Percentiles rank a stretch among this genome's conserved stretches.
phyloP scores from a whole-genome alignment of 2,888 invertebrate genomes.

The Drosophila seclusa region DNA sequence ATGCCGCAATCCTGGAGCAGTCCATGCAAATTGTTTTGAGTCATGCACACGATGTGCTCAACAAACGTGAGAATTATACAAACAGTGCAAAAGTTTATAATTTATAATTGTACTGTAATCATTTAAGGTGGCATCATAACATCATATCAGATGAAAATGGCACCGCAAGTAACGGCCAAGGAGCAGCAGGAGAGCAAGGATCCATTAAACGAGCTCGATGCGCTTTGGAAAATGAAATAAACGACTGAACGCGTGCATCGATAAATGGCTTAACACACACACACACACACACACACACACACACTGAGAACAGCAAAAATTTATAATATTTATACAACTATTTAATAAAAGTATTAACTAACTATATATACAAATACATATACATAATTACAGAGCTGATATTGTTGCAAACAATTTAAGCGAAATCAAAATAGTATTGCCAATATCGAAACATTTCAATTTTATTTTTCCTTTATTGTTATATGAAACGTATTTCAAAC shows the following conservation, averaged over 20 bases:
- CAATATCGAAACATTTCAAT: conserved; percentile 38
- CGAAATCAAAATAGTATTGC: conserved; percentile 32
- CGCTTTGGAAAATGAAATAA: conserved; percentile 95
- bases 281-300: conserved; percentile 20
- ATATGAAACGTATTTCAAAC: conserved; percentile 47
- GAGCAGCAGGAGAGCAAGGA: conserved; percentile 87
- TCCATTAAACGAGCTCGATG: conserved; percentile 95
- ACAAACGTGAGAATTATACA: conserved; percentile 79
- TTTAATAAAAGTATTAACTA: conserved; percentile 34
- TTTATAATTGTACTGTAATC: not conserved
- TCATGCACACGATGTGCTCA: conserved; percentile 84
- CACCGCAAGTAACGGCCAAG: conserved; percentile 82
- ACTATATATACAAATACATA: conserved; percentile 7
- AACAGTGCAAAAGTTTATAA: not conserved
- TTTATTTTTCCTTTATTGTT: conserved; percentile 53
- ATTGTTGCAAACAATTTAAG: conserved; percentile 61
- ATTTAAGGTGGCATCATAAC: conserved; percentile 84
- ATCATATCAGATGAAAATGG: conserved; percentile 85
- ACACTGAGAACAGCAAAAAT: conserved; percentile 25
- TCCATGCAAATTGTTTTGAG: conserved; percentile 84
- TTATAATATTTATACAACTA: conserved; percentile 59
- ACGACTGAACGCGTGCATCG: conserved; percentile 49
- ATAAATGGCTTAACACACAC: conserved; percentile 20
- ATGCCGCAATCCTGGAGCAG: conserved; percentile 82
- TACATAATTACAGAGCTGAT: conserved; percentile 33